Evolutionary conservation across 2,113 vertebrate genomes (phyloP).

Genomic region (Epinephelus moara): DNA sequence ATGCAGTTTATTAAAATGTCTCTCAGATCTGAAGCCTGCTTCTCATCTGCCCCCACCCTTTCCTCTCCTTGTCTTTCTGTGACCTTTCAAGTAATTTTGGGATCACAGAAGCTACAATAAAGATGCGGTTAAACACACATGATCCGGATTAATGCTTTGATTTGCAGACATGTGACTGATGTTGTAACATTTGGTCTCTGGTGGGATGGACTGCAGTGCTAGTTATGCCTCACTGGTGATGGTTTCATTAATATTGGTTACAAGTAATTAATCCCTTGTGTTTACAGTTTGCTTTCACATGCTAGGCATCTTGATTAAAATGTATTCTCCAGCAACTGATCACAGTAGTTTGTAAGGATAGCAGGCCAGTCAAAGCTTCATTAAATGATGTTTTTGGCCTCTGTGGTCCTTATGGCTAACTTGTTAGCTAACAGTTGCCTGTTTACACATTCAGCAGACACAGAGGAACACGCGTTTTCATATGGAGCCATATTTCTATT

Average conservation of each 20-base stretch:
- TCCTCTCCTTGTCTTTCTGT: not conserved
- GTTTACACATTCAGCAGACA: too few relatives aligned
- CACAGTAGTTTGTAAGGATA: not conserved
- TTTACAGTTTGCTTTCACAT: not conserved
- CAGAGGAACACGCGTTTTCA: too few relatives aligned
- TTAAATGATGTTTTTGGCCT: not conserved
- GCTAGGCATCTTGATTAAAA: not conserved
- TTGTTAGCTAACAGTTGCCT: too few relatives aligned
- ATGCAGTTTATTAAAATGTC: conserved; percentile 39
- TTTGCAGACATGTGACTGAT: conserved; percentile 12
- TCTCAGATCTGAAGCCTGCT: conserved; percentile 35
- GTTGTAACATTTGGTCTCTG: not conserved
- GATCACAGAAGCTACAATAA: conserved; percentile 48
- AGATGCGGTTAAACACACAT: conserved; percentile 26
- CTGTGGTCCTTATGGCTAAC: not conserved
- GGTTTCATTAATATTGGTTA: conserved; percentile 5
- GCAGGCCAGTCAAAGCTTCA: not conserved
- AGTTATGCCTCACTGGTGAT: conserved; percentile 4
- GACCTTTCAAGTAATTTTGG: conserved; percentile 3
- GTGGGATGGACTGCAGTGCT: not conserved
- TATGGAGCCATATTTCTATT: too few relatives aligned
- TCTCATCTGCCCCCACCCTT: conserved; percentile 29
- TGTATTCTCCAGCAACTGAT: not conserved
- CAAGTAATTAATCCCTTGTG: conserved; percentile 7
- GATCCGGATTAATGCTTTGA: conserved; percentile 32